Evolutionary conservation across 2,797 vertebrate genomes (phyloP).

Genomic region (Malurus leucopterus): DNA sequence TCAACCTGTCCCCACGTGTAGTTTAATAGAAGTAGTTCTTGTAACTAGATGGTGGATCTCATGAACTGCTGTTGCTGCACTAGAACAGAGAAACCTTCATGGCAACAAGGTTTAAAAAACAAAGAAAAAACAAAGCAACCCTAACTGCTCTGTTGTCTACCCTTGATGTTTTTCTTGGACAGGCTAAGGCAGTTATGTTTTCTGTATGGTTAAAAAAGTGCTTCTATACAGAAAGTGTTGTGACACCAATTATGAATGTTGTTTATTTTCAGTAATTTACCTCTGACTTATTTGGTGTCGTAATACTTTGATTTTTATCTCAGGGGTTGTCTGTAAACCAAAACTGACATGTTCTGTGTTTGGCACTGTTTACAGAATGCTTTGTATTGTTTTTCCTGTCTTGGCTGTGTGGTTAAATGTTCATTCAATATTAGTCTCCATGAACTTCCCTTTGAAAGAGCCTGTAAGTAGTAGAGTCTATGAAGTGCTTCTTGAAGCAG

Average conservation of each 20-base stretch:
- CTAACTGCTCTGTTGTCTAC: slow-evolving; percentile 41
- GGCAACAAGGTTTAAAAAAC: slow-evolving; percentile 27
- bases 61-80: slow-evolving; percentile 47
- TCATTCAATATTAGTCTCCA: slow-evolving; percentile 68
- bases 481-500: slow-evolving; percentile 79
- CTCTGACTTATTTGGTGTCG: slow-evolving; percentile 72
- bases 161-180: slow-evolving; percentile 37
- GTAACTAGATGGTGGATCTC: slow-evolving; percentile 11
- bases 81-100: not conserved
- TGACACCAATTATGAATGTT: slow-evolving; percentile 70
- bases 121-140: slow-evolving; percentile 45
- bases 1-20: not conserved
- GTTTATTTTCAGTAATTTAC: slow-evolving; percentile 68
- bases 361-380: slow-evolving; percentile 56
- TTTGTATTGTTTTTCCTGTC: slow-evolving; percentile 60
- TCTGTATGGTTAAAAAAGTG: slow-evolving; percentile 59
- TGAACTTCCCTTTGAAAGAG: slow-evolving; percentile 74
- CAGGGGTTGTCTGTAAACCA: slow-evolving; percentile 76
- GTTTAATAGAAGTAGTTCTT: not conserved
- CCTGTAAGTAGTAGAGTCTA: slow-evolving; percentile 66
- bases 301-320: slow-evolving; percentile 75
- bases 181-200: slow-evolving; percentile 52
- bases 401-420: slow-evolving; percentile 47
- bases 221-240: slow-evolving; percentile 68
- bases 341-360: slow-evolving; percentile 72